A percentile compares a stretch with the other conserved stretches of the same genome.
These are phyloP conservation scores for Temnopleurus reevesii DNA, from an alignment of 53 echinoderm and acorn worm species.

Conservation along the genomic window DNA sequence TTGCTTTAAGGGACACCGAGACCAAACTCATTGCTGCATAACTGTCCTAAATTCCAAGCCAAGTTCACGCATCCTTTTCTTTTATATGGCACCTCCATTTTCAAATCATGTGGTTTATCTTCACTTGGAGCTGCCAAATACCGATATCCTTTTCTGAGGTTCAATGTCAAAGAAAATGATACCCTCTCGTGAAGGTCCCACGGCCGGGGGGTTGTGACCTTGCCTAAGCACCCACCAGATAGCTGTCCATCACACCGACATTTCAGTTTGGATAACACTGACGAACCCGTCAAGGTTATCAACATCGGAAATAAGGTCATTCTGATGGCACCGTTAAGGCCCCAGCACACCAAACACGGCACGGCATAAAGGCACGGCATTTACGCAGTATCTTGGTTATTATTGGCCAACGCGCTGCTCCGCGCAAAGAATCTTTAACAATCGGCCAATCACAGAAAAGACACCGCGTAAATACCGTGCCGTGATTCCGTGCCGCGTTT, in stretches of 20 bases:
- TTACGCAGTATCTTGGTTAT: no score
- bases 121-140: neutral
- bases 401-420: no score
- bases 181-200: neutral
- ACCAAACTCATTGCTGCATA: neutral
- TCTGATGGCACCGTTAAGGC: no score
- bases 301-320: neutral
- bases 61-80: neutral
- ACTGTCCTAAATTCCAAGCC: neutral
- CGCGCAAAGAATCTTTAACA: no score
- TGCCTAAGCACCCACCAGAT: neutral
- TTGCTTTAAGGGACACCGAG: neutral
- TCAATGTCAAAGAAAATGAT: constrained; percentile 1
- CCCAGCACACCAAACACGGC: no score
- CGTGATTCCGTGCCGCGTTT: no score
- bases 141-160: neutral
- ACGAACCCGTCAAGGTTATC: neutral
- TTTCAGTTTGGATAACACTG: neutral
- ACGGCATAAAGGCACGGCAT: no score
- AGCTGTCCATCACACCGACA: neutral
- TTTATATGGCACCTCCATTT: neutral
- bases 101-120: neutral
- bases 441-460: no score
- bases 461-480: no score
- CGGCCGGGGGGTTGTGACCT: neutral